phyloP scores from a whole-genome alignment of 2,888 invertebrate genomes.

The Clivina fossor region DNA sequence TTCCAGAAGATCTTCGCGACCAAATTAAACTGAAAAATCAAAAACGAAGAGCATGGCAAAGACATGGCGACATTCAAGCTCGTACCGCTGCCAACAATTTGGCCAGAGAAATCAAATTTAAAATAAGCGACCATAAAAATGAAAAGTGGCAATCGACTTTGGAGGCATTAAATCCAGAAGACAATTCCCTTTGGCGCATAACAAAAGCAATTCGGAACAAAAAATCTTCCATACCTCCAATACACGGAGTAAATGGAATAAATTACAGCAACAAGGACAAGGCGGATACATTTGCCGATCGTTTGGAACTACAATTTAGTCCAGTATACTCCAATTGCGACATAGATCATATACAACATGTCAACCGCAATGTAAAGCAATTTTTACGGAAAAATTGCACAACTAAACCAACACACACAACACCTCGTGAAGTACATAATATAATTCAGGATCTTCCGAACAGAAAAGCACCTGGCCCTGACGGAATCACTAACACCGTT shows the following conservation, averaged over 20 bases:
- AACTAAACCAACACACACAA: too few species aligned
- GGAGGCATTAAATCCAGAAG: background rate
- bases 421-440: too few species aligned
- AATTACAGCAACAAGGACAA: constrained; percentile 18
- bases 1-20: background rate
- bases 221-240: background rate
- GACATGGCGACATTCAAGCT: background rate
- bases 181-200: constrained; percentile 19
- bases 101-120: background rate
- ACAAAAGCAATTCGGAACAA: constrained; percentile 9
- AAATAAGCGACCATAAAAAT: background rate
- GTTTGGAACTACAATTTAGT: constrained; percentile 16
- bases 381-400: too few species aligned
- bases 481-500: constrained; percentile 6
- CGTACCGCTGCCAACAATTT: background rate
- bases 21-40: background rate
- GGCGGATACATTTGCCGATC: constrained; percentile 17
- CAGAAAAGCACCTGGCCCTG: constrained; percentile 27
- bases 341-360: too few species aligned
- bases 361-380: too few species aligned
- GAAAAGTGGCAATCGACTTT: constrained; percentile 7
- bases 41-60: constrained; percentile 5
- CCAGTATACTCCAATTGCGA: constrained; percentile 16
- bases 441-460: too few species aligned
- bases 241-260: constrained; percentile 22